Evolutionary conservation across 2,113 vertebrate genomes (phyloP), one percentile per base, ranked within the genome.

Genomic region (Corvus hawaiiensis): DNA sequence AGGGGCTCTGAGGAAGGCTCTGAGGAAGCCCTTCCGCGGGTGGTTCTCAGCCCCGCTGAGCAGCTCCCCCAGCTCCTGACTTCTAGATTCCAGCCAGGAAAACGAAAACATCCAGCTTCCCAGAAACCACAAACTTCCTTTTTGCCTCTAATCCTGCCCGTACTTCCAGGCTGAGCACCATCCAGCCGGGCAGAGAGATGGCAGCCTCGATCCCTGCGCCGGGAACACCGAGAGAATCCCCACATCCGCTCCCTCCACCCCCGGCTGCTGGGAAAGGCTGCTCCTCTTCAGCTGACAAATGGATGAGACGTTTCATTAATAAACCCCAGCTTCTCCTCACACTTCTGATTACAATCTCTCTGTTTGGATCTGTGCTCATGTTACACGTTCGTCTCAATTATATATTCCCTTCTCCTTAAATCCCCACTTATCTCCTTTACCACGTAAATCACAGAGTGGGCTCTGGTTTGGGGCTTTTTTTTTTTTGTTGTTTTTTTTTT

Each of bases 231-330:
- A 58, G 85, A 18, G 77, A 46, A 96, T 71, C 93, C 95, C 77
- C 67, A 5, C 7, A 4, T 18, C 80, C 28, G 0, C 66, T 69
- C 15, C 48, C 68, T 82, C 75, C 16, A 4, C 30, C 84, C 15
- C 93, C 7, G 1, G 35, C 72, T 89, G 90, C 94, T 23, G 48
- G 28, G 94, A 46, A 79, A 83, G 74, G 67, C 86, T 43, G 94
- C 44, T 97, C 95, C 96, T 95, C 92, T 69, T 62, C 74, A 83
- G 94, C 95, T 96, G 97, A 97, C 96, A 97, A 96, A 96, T 58
- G 92, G 67, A 59, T 21, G 87, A 97, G 88, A 92, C 73, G 16
- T 94, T 97, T 97, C 97, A 83, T 64, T 97, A 77, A 95, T 93
- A 97, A 97, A 87, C 77, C 83, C 43, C 16, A 48, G 17, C 22